Evolutionary conservation across 1,140 invertebrate species (phyloP), one percentile per base, ranked within the genome.

Genomic region (Lepidurus apus): DNA sequence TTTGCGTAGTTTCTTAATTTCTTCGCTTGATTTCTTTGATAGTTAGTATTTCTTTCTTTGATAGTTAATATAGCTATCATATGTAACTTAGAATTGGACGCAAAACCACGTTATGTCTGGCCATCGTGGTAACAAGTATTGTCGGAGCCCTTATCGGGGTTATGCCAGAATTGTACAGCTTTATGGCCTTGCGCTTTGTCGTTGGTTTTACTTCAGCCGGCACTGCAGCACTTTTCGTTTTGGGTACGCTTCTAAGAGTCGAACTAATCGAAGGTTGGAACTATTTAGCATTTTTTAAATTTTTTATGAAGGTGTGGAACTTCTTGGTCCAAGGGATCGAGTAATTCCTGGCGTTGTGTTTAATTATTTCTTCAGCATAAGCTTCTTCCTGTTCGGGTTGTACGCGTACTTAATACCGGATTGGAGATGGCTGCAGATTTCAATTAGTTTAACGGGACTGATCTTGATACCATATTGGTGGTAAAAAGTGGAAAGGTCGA

Each of bases 321-420:
- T 83, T 53, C 81, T 85, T n/a, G 83, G 83, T 8, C 80, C 80
- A 73, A 82, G 81, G 77, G 82, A 81, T 44, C 79, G 84, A 24
- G 81, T 84, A 9, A 79, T 80, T 8, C 80, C 79, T 75, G 84
- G 83, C 8, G 85, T 85, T 21, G 77, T 83, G 13, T 81, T 84
- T 76, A 82, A 84, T 65, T 81, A 85, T 26, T 80, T 84, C 1
- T 86, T 85, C 81, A 84, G 85, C 8, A 26, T 84, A 24, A 85
- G 85, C 17, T 83, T 83, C 75, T 75, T 81, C 11, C 53, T 84
- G 73, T 77, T 84, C 24, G 84, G 83, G 34, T 43, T 84, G 13
- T 47, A 84, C 44, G 85, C 85, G 9, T 82, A 82, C 75, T 82
- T 82, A 78, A 81, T 85, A 26, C 77, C 82, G 44, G 81, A 85